Percentiles rank a stretch among this genome's conserved stretches.
Evolutionary conservation across 2,888 invertebrate species (phyloP).

Genomic region (Cheilosia impressa): DNA sequence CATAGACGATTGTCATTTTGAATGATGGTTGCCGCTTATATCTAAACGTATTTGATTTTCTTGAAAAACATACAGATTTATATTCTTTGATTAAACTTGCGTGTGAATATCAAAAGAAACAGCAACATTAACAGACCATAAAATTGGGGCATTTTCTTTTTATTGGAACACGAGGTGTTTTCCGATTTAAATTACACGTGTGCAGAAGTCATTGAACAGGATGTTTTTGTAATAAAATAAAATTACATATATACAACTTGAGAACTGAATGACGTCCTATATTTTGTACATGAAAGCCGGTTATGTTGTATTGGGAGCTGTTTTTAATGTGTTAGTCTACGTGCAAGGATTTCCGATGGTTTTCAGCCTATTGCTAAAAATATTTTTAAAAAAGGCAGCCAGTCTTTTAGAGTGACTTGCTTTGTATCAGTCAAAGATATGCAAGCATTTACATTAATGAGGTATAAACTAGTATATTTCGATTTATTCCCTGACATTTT

Average conservation of each 20-base stretch:
- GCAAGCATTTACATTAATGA: no score
- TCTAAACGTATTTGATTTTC: not conserved
- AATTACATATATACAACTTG: not conserved
- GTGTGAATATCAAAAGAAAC: not conserved
- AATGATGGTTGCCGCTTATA: not conserved
- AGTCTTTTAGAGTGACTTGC: no score
- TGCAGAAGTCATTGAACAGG: not conserved
- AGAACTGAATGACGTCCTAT: no score
- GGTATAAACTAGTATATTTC: no score
- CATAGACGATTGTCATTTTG: slow-evolving; percentile 16
- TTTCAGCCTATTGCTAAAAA: no score
- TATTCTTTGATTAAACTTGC: not conserved
- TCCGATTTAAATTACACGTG: not conserved
- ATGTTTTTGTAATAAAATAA: not conserved
- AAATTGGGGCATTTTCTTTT: not conserved
- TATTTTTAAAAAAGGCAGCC: no score
- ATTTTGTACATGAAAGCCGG: no score
- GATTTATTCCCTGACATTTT: no score
- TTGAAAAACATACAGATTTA: not conserved
- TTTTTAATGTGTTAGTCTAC: no score
- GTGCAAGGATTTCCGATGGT: no score
- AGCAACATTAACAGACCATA: slow-evolving; percentile 1
- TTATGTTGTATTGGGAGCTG: no score
- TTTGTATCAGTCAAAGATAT: no score
- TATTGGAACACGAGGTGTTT: not conserved